A percentile compares a stretch with the other conserved stretches of the same genome.
Evolutionary conservation across 2,113 vertebrate genomes (phyloP).

Genomic region (Corapipo altera): DNA sequence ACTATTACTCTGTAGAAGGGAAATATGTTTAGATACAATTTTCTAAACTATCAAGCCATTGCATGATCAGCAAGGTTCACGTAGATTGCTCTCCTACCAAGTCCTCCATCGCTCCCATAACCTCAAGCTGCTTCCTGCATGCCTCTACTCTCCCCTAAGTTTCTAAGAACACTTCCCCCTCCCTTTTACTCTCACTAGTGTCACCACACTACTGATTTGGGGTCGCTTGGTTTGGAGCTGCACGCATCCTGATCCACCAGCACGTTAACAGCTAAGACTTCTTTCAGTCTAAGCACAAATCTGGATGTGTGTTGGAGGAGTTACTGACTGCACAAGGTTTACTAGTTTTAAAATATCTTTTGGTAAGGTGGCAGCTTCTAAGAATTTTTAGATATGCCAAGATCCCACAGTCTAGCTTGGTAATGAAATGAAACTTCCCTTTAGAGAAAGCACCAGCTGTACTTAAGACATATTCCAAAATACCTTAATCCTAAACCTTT

Average conservation of each 20-base stretch:
- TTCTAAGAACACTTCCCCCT: background rate
- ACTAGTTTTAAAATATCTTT: background rate
- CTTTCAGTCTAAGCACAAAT: background rate
- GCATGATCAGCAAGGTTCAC: background rate
- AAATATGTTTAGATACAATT: background rate
- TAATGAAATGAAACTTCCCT: background rate
- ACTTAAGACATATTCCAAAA: conserved; percentile 13
- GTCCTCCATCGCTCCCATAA: background rate
- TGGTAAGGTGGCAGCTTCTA: background rate
- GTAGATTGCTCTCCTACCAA: background rate
- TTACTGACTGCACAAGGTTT: background rate
- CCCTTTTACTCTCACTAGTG: background rate
- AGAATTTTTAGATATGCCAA: background rate
- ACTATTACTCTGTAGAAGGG: background rate
- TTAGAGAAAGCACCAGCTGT: background rate
- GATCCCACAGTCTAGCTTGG: background rate
- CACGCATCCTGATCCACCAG: background rate
- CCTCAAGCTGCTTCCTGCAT: background rate
- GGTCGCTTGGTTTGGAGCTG: background rate
- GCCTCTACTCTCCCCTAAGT: background rate
- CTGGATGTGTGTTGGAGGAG: background rate
- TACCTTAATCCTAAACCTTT: conserved; percentile 49
- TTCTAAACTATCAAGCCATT: background rate
- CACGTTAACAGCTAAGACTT: background rate
- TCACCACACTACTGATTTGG: background rate